Conservation (phyloP, 2,888 invertebrate species). For the Leptopilina myrica region DNA sequence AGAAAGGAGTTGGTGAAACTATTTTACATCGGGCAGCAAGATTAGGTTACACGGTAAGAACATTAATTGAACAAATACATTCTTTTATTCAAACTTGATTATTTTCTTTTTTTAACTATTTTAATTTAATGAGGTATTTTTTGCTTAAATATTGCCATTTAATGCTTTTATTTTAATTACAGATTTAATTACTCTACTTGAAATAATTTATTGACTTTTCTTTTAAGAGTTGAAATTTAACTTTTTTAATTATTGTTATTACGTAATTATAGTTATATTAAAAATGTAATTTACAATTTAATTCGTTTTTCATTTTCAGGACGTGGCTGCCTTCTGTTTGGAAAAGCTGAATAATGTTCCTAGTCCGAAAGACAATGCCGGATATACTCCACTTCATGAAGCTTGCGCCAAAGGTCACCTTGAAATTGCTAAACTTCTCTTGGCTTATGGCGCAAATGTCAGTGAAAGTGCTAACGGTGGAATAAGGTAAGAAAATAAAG, state of each 20-base stretch:
- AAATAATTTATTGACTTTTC: too few species aligned
- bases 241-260: too few species aligned
- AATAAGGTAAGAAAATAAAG: slow-evolving; percentile 80
- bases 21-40: slow-evolving; percentile 94
- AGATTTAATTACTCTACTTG: too few species aligned
- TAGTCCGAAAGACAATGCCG: slow-evolving; percentile 94
- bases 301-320: slow-evolving; percentile 78
- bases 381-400: slow-evolving; percentile 95
- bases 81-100: background rate
- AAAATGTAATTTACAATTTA: background rate
- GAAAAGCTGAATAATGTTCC: slow-evolving; percentile 90
- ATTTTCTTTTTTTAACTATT: background rate
- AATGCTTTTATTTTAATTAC: too few species aligned
- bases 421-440: slow-evolving; percentile 88
- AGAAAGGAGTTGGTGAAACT: slow-evolving; percentile 96
- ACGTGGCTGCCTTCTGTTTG: slow-evolving; percentile 93
- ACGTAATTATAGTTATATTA: too few species aligned
- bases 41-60: slow-evolving; percentile 89
- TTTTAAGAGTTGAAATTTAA: too few species aligned
- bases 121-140: background rate
- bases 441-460: slow-evolving; percentile 93
- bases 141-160: too few species aligned
- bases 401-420: slow-evolving; percentile 93
- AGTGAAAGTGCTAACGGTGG: slow-evolving; percentile 95
- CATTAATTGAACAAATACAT: background rate